These are phyloP conservation scores for Zapornia atra DNA, from an alignment of 2,113 vertebrate genomes.

Conservation along the genomic window DNA sequence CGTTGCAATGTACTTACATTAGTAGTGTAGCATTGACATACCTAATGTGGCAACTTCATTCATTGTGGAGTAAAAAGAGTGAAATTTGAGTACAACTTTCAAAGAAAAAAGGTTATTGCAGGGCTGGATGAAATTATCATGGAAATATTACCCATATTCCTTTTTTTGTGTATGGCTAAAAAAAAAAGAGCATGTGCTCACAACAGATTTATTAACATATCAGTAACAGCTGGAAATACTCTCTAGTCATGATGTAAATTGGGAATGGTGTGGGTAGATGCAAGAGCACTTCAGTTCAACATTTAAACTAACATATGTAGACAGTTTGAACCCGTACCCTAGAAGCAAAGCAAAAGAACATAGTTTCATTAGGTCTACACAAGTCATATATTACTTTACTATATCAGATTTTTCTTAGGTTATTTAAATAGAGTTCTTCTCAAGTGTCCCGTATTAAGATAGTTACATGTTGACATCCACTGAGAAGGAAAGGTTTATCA, in stretches of 20 bases:
- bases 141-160: background rate
- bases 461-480: background rate
- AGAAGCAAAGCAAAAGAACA: background rate
- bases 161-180: background rate
- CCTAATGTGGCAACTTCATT: background rate
- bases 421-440: background rate
- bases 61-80: background rate
- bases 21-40: background rate
- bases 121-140: background rate
- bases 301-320: background rate
- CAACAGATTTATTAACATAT: background rate
- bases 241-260: background rate
- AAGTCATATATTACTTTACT: background rate
- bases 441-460: background rate
- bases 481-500: background rate
- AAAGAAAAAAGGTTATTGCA: background rate
- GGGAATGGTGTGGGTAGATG: background rate
- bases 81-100: background rate
- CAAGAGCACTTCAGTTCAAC: background rate
- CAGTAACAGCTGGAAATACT: constrained; percentile 32
- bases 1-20: background rate
- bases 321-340: background rate
- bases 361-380: background rate
- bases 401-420: background rate
- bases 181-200: background rate